A percentile compares a stretch with the other conserved stretches of the same genome.
Conservation (phyloP, 2,113 vertebrate genomes). For the Chlamydotis undulata region DNA sequence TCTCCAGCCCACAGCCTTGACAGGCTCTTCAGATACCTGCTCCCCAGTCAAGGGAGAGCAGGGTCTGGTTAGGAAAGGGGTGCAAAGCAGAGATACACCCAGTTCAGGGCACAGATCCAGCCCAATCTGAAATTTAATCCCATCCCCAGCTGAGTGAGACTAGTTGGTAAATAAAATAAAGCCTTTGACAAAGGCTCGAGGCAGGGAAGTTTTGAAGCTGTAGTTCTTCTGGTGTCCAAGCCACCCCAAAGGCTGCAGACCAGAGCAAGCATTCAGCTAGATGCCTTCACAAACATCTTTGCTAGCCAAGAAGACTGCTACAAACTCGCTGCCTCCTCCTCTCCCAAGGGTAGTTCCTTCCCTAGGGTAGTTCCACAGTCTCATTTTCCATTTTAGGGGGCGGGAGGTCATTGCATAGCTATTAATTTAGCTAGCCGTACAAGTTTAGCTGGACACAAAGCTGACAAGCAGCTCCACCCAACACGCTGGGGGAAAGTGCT, state of each 20-base stretch:
- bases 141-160: not conserved
- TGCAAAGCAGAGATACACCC: not conserved
- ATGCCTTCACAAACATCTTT: not conserved
- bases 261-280: not conserved
- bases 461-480: not conserved
- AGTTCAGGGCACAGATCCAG: not conserved
- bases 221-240: not conserved
- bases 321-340: not conserved
- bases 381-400: not conserved
- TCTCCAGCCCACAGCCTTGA: not conserved
- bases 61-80: not conserved
- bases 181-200: not conserved
- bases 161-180: not conserved
- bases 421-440: not conserved
- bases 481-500: accelerated
- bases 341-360: not conserved
- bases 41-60: not conserved
- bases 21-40: not conserved
- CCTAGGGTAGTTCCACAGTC: not conserved
- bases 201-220: not conserved
- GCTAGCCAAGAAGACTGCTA: not conserved
- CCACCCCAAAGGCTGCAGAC: not conserved
- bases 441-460: not conserved
- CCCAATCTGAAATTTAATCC: not conserved
- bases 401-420: not conserved